Conservation (phyloP, 2,888 invertebrate species). For the Hirtodrosophila alboralis region DNA sequence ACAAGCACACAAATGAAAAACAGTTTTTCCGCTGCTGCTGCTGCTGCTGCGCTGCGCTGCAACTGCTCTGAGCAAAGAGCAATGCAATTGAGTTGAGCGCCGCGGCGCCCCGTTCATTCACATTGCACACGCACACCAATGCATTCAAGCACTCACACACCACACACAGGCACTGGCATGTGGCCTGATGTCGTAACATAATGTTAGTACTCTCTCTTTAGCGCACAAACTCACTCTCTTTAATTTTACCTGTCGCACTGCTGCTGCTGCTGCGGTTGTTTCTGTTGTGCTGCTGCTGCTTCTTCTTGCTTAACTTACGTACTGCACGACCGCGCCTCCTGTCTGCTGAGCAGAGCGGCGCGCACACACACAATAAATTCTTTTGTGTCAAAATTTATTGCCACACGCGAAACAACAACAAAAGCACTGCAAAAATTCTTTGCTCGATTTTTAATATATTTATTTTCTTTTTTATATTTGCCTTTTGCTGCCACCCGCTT, state of each 20-base stretch:
- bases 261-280: slow-evolving; percentile 30
- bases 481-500: slow-evolving; percentile 26
- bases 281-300: slow-evolving; percentile 18
- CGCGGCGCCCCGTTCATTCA: slow-evolving; percentile 79
- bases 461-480: slow-evolving; percentile 31
- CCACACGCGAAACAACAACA: slow-evolving; percentile 72
- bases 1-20: slow-evolving; percentile 51
- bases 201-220: slow-evolving; percentile 38
- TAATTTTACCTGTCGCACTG: slow-evolving; percentile 66
- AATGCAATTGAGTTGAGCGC: slow-evolving; percentile 62
- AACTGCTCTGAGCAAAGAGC: slow-evolving; percentile 33
- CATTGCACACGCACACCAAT: slow-evolving; percentile 46
- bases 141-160: slow-evolving; percentile 17
- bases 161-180: slow-evolving; percentile 28
- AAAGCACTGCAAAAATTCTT: slow-evolving; percentile 54
- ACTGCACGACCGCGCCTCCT: slow-evolving; percentile 64
- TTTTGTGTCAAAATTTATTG: slow-evolving; percentile 71
- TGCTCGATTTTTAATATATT: slow-evolving; percentile 38
- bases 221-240: slow-evolving; percentile 43
- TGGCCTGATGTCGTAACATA: slow-evolving; percentile 75
- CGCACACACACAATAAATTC: slow-evolving; percentile 51
- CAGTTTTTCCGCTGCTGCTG: slow-evolving; percentile 50
- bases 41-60: slow-evolving; percentile 4
- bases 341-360: slow-evolving; percentile 40
- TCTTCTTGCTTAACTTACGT: slow-evolving; percentile 26